These are phyloP conservation scores for Phylloscopus trochiloides DNA, from an alignment of 2,113 vertebrate species.

Conservation along the genomic window DNA sequence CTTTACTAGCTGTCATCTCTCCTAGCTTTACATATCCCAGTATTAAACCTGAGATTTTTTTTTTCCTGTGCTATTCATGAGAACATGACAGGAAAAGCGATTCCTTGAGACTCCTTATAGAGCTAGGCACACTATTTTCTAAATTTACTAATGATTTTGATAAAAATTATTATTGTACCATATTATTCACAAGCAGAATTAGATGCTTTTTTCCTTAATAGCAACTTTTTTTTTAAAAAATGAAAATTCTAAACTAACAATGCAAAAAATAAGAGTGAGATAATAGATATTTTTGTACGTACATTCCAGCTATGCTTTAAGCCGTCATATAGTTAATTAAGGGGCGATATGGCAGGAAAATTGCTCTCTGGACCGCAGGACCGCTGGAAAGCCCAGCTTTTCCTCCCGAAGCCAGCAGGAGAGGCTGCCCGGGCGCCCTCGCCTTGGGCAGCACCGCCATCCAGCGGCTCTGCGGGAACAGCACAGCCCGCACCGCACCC, in stretches of 20 bases:
- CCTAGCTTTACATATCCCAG: not conserved
- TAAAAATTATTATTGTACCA: not conserved
- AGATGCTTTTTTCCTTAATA: rapidly evolving
- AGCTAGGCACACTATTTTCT: not conserved
- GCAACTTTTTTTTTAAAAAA: not conserved
- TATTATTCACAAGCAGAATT: not conserved
- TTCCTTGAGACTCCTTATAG: not conserved
- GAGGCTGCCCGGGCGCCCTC: not conserved
- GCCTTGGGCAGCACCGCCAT: not conserved
- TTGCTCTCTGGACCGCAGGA: rapidly evolving
- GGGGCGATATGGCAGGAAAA: rapidly evolving
- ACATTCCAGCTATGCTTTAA: not conserved
- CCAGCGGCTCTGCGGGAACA: not conserved
- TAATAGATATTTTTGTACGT: rapidly evolving
- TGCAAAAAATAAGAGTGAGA: not conserved
- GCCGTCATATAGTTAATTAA: not conserved
- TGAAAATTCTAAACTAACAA: not conserved
- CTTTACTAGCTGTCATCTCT: not conserved
- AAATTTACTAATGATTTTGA: not conserved
- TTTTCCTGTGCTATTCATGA: rapidly evolving
- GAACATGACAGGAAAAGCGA: not conserved
- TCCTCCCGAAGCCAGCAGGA: rapidly evolving
- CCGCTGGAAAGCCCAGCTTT: rapidly evolving
- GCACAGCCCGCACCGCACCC: not conserved
- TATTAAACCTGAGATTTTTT: not conserved